Conservation (phyloP, 2,888 invertebrate genomes). For the Yponomeuta evonymella region DNA sequence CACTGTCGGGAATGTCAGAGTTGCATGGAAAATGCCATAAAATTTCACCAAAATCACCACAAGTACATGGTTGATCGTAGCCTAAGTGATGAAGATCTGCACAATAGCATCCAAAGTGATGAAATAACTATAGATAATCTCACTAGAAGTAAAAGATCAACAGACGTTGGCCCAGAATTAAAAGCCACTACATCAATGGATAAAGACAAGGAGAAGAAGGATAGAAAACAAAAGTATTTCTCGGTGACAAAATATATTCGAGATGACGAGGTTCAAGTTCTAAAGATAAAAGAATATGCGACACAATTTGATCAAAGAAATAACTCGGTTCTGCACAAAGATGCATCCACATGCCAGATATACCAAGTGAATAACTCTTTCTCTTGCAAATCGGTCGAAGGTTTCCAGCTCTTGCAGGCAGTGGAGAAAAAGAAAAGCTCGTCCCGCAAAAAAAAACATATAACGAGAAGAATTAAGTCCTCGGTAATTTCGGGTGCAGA, state of each 20-base stretch:
- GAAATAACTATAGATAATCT: not conserved
- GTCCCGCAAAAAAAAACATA: not conserved
- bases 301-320: conserved; percentile 18
- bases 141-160: not conserved
- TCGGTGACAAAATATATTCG: conserved; percentile 48
- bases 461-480: not conserved
- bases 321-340: conserved; percentile 22
- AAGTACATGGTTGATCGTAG: not conserved
- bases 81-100: not conserved
- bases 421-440: conserved; percentile 24
- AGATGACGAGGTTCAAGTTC: conserved; percentile 43
- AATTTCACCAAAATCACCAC: not conserved
- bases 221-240: not conserved
- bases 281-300: conserved; percentile 47
- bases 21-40: not conserved
- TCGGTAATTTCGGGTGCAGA: not conserved
- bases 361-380: conserved; percentile 46
- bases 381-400: conserved; percentile 44
- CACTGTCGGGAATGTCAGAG: not conserved
- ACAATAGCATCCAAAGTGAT: not conserved
- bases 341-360: conserved; percentile 37
- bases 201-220: not conserved
- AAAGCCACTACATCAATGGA: not conserved
- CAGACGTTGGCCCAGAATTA: not conserved
- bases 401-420: conserved; percentile 33